Percentiles rank a stretch among this genome's conserved stretches.
Evolutionary conservation across 1,140 invertebrate species (phyloP).

Genomic region (Cecropterus lyciades): DNA sequence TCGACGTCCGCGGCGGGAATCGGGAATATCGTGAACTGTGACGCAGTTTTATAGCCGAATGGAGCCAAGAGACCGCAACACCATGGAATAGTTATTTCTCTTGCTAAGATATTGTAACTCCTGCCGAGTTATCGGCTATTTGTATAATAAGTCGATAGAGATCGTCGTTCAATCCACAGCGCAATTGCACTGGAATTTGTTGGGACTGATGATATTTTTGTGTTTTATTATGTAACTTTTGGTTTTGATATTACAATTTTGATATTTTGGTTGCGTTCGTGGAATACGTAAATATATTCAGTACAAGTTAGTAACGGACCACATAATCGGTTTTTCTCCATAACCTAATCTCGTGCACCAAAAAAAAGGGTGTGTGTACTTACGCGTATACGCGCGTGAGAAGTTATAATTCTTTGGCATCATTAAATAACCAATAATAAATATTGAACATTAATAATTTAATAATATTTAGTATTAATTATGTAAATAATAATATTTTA

Average conservation of each 20-base stretch:
- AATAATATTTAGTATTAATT: no score
- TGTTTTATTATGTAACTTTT: conserved; percentile 3
- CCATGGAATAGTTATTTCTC: conserved; percentile 52
- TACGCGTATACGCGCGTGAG: no score
- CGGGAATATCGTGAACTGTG: conserved; percentile 14
- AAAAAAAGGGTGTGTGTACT: no score
- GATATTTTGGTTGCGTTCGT: not conserved
- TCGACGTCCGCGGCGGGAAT: conserved; percentile 24
- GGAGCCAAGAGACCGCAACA: conserved; percentile 29
- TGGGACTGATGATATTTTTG: conserved; percentile 40
- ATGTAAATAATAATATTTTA: no score
- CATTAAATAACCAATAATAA: no score
- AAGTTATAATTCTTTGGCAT: no score
- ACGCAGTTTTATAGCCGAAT: conserved; percentile 15
- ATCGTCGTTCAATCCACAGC: conserved; percentile 48
- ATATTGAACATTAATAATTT: no score
- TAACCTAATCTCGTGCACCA: no score
- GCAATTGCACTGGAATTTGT: conserved; percentile 56
- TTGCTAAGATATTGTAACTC: conserved; percentile 65
- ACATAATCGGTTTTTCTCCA: no score
- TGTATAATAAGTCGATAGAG: no score
- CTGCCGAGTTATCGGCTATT: conserved; percentile 61
- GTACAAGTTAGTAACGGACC: no score
- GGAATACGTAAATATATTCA: not conserved
- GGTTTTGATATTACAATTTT: conserved; percentile 7